A percentile compares a stretch with the other conserved stretches of the same genome.
Conservation (phyloP, 1,140 invertebrate species). For the Oncopeltus fasciatus region DNA sequence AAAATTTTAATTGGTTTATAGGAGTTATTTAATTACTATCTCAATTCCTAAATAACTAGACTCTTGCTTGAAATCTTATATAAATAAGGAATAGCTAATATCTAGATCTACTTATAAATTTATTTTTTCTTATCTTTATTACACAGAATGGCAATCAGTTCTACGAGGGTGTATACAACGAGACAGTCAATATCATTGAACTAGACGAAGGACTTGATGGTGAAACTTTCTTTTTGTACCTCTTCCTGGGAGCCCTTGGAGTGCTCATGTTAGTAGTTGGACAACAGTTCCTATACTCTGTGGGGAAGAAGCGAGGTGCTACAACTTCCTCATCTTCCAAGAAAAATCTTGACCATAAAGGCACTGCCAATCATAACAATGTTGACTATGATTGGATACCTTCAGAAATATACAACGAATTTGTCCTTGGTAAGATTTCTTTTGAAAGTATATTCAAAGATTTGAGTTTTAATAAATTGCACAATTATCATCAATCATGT, state of each 20-base stretch:
- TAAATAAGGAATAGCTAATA: too few species aligned
- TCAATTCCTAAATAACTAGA: too few species aligned
- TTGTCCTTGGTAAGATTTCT: conserved; percentile 49
- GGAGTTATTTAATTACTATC: too few species aligned
- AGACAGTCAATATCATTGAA: conserved; percentile 94
- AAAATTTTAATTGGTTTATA: too few species aligned
- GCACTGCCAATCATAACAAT: conserved; percentile 74
- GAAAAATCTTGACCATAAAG: conserved; percentile 51
- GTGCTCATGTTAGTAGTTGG: conserved; percentile 76
- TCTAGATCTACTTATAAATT: neutral
- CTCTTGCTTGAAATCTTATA: too few species aligned
- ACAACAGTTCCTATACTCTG: conserved; percentile 74
- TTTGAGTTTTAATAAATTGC: too few species aligned
- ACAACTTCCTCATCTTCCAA: conserved; percentile 43
- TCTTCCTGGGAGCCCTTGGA: conserved; percentile 78
- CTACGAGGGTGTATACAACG: conserved; percentile 91
- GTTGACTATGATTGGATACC: conserved; percentile 98
- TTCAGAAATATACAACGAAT: conserved; percentile 63
- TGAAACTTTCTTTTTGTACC: conserved; percentile 95
- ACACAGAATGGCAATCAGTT: conserved; percentile 50
- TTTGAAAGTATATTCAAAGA: too few species aligned
- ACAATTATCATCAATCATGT: too few species aligned
- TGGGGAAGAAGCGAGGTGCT: conserved; percentile 44
- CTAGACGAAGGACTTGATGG: conserved; percentile 92
- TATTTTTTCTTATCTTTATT: conserved; percentile 21